A percentile compares a stretch with the other conserved stretches of the same genome.
These are phyloP conservation scores for Arctopsyche grandis DNA, from an alignment of 1,140 invertebrate genomes.

Conservation along the genomic window DNA sequence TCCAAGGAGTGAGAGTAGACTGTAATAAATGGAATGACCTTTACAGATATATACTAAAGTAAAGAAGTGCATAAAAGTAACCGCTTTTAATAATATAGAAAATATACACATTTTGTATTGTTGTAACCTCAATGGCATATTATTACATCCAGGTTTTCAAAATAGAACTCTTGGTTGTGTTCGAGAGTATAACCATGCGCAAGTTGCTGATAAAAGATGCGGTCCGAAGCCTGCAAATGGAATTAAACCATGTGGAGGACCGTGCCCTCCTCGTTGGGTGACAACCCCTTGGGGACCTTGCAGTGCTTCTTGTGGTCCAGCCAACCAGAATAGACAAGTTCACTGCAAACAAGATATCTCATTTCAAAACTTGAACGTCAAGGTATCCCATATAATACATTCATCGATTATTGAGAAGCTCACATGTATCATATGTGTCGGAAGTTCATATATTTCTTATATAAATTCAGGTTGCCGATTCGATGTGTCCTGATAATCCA, in stretches of 20 bases:
- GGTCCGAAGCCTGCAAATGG: slow-evolving; percentile 28
- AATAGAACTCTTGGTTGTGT: slow-evolving; percentile 43
- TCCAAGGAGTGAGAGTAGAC: no score
- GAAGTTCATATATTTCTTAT: not conserved
- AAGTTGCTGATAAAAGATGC: slow-evolving; percentile 49
- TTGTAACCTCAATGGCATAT: no score
- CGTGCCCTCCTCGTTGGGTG: slow-evolving; percentile 63
- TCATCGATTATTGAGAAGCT: not conserved
- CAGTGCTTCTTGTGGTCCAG: slow-evolving; percentile 62
- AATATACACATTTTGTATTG: no score
- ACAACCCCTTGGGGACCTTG: slow-evolving; percentile 64
- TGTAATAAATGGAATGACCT: no score
- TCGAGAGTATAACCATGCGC: slow-evolving; percentile 43
- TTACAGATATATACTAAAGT: no score
- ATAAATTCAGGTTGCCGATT: slow-evolving; percentile 41
- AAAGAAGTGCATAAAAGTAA: no score
- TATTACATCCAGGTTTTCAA: slow-evolving; percentile 46
- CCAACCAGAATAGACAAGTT: slow-evolving; percentile 48
- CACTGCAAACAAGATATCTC: slow-evolving; percentile 48
- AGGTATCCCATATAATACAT: slow-evolving; percentile 26
- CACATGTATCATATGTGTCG: not conserved
- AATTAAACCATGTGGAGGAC: slow-evolving; percentile 58
- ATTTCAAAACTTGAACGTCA: slow-evolving; percentile 41
- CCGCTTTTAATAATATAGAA: no score
- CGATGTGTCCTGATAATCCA: slow-evolving; percentile 43